These are phyloP conservation scores for Henicopernis longicauda DNA, from an alignment of 2,113 vertebrate species.

Conservation along the genomic window DNA sequence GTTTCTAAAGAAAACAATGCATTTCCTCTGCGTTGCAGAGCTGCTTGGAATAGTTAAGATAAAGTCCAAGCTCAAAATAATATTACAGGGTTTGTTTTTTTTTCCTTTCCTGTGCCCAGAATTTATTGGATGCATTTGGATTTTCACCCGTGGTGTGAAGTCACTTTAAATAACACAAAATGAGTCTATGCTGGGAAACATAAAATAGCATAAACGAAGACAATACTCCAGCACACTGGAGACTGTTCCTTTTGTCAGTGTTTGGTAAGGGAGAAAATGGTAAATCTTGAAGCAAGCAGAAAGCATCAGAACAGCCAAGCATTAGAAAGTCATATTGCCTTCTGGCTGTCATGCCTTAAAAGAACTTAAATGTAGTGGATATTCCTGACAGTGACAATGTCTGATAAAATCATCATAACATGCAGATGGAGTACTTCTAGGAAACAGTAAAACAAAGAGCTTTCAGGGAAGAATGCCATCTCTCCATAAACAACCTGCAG, in stretches of 20 bases:
- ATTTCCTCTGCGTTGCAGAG: not conserved
- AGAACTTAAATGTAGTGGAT: not conserved
- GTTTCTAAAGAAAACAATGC: not conserved
- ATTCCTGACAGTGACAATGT: not conserved
- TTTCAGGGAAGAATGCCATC: not conserved
- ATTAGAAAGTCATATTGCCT: not conserved
- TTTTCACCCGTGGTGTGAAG: not conserved
- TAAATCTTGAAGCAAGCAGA: not conserved
- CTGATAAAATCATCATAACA: not conserved
- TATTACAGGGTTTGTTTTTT: not conserved
- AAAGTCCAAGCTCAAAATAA: not conserved
- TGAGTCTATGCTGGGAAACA: not conserved
- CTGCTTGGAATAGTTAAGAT: not conserved
- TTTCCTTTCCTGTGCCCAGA: not conserved
- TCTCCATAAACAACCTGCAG: not conserved
- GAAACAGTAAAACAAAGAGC: not conserved
- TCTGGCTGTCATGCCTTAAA: not conserved
- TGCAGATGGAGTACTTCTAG: conserved; percentile 1
- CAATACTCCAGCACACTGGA: not conserved
- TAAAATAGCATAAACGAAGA: not conserved
- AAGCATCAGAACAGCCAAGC: not conserved
- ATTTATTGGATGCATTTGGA: not conserved
- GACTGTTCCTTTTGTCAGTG: not conserved
- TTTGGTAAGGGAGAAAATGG: not conserved
- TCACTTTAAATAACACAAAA: not conserved